Evolutionary conservation across 2,113 vertebrate genomes (phyloP).

Genomic region (Myrmecophaga tridactyla): DNA sequence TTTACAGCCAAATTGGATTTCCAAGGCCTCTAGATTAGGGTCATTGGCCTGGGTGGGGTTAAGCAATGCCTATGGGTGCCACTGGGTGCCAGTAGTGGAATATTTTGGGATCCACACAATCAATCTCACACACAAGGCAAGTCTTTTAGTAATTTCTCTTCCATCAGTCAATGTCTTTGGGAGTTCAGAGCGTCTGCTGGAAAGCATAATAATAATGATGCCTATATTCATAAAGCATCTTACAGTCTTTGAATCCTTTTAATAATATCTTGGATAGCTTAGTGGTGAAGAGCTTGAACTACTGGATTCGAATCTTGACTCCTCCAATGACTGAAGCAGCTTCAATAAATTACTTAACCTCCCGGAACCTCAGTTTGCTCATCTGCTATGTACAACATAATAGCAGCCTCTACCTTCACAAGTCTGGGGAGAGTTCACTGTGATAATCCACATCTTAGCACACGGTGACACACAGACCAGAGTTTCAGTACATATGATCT

Average conservation of each 20-base stretch:
- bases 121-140: neutral
- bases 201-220: neutral
- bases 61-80: conserved; percentile 65
- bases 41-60: neutral
- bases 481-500: neutral
- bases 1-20: neutral
- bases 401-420: neutral
- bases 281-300: neutral
- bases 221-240: neutral
- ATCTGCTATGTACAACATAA: neutral
- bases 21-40: neutral
- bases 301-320: neutral
- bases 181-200: neutral
- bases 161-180: neutral
- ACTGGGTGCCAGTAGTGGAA: conserved; percentile 68
- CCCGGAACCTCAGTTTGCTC: neutral
- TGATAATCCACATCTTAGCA: neutral
- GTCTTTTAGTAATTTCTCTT: neutral
- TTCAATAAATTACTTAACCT: neutral
- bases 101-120: conserved; percentile 40
- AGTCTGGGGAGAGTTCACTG: neutral
- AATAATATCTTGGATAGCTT: neutral
- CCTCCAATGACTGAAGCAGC: neutral
- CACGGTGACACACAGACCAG: neutral
- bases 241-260: neutral